These are phyloP conservation scores for Gallirallus australis DNA, from an alignment of 2,797 vertebrate genomes.

Conservation along the genomic window DNA sequence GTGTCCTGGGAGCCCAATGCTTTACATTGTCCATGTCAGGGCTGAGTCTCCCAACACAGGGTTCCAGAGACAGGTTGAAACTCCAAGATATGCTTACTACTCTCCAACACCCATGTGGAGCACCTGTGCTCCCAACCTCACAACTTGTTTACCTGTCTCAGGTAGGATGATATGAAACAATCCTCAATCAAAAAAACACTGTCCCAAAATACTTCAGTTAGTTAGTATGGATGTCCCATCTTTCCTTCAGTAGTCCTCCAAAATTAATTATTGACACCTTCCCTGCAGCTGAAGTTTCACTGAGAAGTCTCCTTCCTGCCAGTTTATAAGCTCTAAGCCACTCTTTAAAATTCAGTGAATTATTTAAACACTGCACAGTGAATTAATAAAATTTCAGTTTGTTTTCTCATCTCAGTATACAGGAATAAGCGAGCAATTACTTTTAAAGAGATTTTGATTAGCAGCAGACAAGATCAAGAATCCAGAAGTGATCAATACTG, in stretches of 20 bases:
- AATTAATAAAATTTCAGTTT: slow-evolving; percentile 35
- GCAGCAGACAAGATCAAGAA: not conserved
- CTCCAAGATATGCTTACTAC: not conserved
- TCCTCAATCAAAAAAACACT: not conserved
- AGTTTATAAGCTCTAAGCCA: not conserved
- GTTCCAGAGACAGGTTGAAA: fast-evolving
- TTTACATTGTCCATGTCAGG: fast-evolving
- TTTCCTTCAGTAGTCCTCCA: not conserved
- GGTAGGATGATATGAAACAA: not conserved
- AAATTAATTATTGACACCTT: slow-evolving; percentile 27
- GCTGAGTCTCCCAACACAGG: not conserved
- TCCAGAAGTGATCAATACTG: not conserved
- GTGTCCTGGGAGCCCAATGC: not conserved
- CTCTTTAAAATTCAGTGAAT: slow-evolving; percentile 32
- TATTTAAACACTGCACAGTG: slow-evolving; percentile 15
- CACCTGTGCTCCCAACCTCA: not conserved
- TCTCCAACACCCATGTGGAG: not conserved
- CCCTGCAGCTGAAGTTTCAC: not conserved
- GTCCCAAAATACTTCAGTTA: not conserved
- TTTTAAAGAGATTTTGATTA: slow-evolving; percentile 6
- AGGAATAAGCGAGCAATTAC: slow-evolving; percentile 15
- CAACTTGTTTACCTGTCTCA: not conserved
- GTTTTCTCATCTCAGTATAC: not conserved
- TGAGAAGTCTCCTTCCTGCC: not conserved
- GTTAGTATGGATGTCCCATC: not conserved